Base-by-base conservation (phyloP, 2,888 invertebrate genomes). In the Tachina fera region DNA sequence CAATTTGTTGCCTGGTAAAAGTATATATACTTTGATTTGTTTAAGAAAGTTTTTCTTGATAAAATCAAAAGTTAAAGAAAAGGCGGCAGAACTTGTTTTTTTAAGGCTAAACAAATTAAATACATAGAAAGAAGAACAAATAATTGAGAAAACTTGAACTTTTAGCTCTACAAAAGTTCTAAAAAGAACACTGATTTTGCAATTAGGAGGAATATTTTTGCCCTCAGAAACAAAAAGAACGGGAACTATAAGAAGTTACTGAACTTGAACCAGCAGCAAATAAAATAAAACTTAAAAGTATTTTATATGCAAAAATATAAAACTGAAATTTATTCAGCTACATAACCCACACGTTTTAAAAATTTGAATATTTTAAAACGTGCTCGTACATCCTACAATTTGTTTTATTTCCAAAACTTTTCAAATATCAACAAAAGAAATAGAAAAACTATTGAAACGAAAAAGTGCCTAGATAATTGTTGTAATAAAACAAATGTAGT, bases 401-500 rank as follows among this genome's bases (percentile, higher is more conserved):
- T 74, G 67, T 67, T 67, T 79, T 49, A 65, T 58, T 49, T 71
- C 49, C 14, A 43, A 47, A 58, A 51, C 58, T 56, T 13, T 51
- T 47, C 9, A 45, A 47, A 16, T 16, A 6, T 31, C 31, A 31
- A 31, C 31, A 31, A 31, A 41, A 53, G 56, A 9, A 2, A 9
- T 31, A 41, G 5, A 45, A 61, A 43, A 49, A 74, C 41, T 11
- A 49, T 39, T 22, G 9, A 53, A 39, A 47, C 31, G 22, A 75
- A 58, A 53, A 83, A 78, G 83, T 83, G 77, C 83, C 83, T 83
- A 58, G 47, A 65, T 74, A 67, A 31, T 31, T 31, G 31, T 31
- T 11, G n/a, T 53, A 71, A 53, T 39, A 63, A 75, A 78, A 72
- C 71, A 81, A 84, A 68, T 47, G 60, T 83, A 77, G 77, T 74